phyloP scores from a whole-genome alignment of 2,888 invertebrate genomes.

The Polydrusus pterygomalis region DNA sequence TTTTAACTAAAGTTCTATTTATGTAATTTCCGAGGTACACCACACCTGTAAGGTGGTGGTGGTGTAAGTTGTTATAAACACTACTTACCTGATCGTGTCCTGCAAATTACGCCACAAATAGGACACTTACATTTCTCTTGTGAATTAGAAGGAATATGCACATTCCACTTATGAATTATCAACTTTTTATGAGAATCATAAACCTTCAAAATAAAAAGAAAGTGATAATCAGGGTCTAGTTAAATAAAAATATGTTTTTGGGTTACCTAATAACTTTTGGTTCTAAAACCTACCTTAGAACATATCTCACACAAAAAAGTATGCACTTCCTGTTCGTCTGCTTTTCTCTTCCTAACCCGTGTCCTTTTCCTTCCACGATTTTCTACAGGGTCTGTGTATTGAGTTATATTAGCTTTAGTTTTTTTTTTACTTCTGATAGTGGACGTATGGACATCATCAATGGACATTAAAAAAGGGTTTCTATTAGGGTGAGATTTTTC shows the following conservation, averaged over 20 bases:
- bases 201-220: background rate
- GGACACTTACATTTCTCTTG: conserved; percentile 18
- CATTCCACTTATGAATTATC: background rate
- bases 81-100: conserved; percentile 16
- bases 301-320: background rate
- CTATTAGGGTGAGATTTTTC: background rate
- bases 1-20: too few relatives aligned
- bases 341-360: background rate
- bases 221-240: background rate
- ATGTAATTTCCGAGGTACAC: too few relatives aligned
- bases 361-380: conserved; percentile 10
- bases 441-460: conserved; percentile 3
- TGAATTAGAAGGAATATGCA: background rate
- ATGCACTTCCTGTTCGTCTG: background rate
- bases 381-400: background rate
- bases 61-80: background rate
- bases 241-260: background rate
- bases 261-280: background rate
- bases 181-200: background rate
- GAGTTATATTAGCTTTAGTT: background rate
- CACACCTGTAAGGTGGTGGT: too few relatives aligned
- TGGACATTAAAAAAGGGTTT: conserved; percentile 9
- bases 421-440: background rate
- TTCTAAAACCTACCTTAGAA: background rate
- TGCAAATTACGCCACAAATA: conserved; percentile 1